Evolutionary conservation across 64 coral and sea anemone species (phyloP).

Genomic region (Pocillopora verrucosa): DNA sequence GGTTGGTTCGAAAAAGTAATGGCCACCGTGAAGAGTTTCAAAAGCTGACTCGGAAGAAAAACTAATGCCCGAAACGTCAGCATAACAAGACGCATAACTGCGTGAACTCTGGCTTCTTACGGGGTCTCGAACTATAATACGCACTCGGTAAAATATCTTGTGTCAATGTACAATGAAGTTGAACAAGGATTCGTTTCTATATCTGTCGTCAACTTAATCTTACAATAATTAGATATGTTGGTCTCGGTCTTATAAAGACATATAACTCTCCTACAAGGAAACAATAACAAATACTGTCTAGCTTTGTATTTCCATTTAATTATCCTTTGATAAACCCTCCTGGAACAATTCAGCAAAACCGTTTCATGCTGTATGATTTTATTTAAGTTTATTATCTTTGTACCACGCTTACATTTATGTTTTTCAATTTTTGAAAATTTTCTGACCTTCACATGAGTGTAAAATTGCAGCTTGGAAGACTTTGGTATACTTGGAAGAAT

Average conservation of each 20-base stretch:
- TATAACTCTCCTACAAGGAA: slow-evolving; percentile 14
- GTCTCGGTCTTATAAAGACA: slow-evolving; percentile 9
- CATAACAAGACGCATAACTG: too few species aligned
- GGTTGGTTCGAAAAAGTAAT: too few species aligned
- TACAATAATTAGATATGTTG: slow-evolving; percentile 16
- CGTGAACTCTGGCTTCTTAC: too few species aligned
- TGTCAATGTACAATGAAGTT: slow-evolving; percentile 1
- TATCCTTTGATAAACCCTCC: background rate
- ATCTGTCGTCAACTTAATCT: background rate
- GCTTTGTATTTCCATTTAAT: background rate
- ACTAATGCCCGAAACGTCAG: too few species aligned
- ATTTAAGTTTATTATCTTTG: too few species aligned
- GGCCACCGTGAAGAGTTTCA: background rate
- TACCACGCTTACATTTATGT: background rate
- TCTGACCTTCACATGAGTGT: background rate
- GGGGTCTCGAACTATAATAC: too few species aligned
- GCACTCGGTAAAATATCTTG: background rate
- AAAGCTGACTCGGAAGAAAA: background rate
- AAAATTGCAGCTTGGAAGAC: slow-evolving; percentile 49
- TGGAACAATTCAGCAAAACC: too few species aligned
- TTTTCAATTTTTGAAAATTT: background rate
- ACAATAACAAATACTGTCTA: slow-evolving; percentile 4
- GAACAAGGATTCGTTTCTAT: slow-evolving; percentile 12
- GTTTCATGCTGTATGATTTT: too few species aligned
- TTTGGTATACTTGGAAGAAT: background rate